Base-by-base conservation (phyloP, 2,888 invertebrate species). In the Ommatoiulus sabulosus region DNA sequence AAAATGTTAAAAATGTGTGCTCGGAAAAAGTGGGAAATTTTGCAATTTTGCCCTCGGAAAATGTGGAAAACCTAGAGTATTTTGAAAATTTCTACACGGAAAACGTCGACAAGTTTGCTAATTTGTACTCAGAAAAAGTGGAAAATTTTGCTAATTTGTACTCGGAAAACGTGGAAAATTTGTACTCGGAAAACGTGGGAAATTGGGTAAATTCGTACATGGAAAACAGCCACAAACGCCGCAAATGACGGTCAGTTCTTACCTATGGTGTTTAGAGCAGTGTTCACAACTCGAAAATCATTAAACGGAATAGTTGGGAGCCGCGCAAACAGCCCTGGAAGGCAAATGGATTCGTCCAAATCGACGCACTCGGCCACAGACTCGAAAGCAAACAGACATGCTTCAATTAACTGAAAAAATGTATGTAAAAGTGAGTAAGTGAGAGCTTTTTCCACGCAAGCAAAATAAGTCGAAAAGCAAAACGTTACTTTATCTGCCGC, bases 231-330 rank as follows among this genome's bases (percentile, higher is more conserved):
- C 35, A 35, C 35, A 35, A 1, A 35, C 35, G 2, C 35, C 0
- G 35, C 35, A 35, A 35, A 35, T 35, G 35, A 35, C n/a, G 43
- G 17, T 85, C 20, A 85, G 10, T 20, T 6, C 92, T 91, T 91
- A 95, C 96, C 97, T 87, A 97, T 94, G 88, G 96, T 95, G 91
- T 96, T 96, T 86, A 97, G 94, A 15, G 96, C 95, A 0, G 96
- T 96, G 52, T 95, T 95, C 87, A 96, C 93, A 86, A 96, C 94
- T 91, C 94, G 94, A 86, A 94, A 93, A 91, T 95, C 94, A 46
- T 93, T 93, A 91, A 95, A 95, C 0, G 95, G 95, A 90, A 96
- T 94, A 90, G 94, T 93, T 86, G 94, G 94, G 15, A 96, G 93
- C 2, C 94, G 93, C n/a, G 93, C 92, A 93, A 95, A 94, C 90